phyloP scores from a whole-genome alignment of 2,797 vertebrate species.

The Poeciliopsis presidionis region DNA sequence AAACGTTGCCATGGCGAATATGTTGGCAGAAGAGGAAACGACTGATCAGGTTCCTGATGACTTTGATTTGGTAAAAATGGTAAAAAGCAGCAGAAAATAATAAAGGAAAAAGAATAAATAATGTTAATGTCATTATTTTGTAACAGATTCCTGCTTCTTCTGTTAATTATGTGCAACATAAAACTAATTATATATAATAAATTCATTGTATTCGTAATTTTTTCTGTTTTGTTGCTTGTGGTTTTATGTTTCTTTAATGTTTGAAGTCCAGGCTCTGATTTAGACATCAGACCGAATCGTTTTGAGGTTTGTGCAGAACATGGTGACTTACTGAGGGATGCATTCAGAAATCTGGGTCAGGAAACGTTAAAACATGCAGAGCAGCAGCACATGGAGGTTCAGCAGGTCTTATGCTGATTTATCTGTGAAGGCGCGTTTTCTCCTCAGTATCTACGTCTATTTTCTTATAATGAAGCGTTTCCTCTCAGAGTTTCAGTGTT shows the following conservation, averaged over 20 bases:
- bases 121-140: neutral
- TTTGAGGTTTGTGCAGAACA: neutral
- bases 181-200: neutral
- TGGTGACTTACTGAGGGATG: neutral
- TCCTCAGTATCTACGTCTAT: neutral
- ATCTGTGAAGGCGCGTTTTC: neutral
- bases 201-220: neutral
- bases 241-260: neutral
- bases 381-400: neutral
- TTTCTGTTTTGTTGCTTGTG: neutral
- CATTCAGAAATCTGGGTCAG: neutral
- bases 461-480: neutral
- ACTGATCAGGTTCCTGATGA: neutral
- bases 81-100: neutral
- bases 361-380: neutral
- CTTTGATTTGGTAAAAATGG: neutral
- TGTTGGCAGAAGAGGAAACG: neutral
- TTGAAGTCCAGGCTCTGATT: neutral
- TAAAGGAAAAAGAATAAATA: neutral
- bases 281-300: neutral
- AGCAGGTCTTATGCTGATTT: neutral
- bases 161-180: neutral
- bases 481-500: neutral
- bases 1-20: neutral
- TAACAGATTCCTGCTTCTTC: neutral